A percentile compares a stretch with the other conserved stretches of the same genome.
These are phyloP conservation scores for Diplodus puntazzo DNA, from an alignment of 2,797 vertebrate genomes.

Conservation along the genomic window DNA sequence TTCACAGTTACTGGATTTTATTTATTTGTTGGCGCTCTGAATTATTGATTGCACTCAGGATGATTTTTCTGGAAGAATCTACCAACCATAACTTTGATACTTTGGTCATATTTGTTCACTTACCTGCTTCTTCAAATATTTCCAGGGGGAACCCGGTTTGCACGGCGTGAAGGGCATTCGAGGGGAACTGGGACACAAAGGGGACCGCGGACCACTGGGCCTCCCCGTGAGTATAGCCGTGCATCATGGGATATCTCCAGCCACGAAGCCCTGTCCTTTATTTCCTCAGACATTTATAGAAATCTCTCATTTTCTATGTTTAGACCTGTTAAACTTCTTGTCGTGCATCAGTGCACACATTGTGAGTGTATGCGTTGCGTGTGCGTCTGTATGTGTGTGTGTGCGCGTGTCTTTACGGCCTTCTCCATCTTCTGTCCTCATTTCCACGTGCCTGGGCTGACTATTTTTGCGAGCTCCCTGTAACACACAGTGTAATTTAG, in stretches of 20 bases:
- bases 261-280: conserved; percentile 13
- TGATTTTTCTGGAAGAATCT: no score
- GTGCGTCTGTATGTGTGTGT: conserved; percentile 4
- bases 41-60: no score
- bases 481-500: conserved; percentile 73
- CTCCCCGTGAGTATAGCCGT: conserved; percentile 95
- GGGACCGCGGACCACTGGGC: conserved; percentile 98
- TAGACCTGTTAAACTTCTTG: conserved; percentile 14
- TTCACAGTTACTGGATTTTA: no score
- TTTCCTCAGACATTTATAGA: conserved; percentile 17
- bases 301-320: conserved; percentile 14
- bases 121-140: not conserved
- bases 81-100: no score
- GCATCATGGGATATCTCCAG: conserved; percentile 36
- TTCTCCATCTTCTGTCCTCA: conserved; percentile 60
- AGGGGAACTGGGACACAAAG: conserved; percentile 97
- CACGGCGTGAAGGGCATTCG: conserved; percentile 96
- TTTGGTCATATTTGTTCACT: conserved; percentile 42
- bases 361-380: conserved; percentile 7
- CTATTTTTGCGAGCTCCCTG: conserved; percentile 59
- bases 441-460: conserved; percentile 69
- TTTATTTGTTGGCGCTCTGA: no score
- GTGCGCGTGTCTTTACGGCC: conserved; percentile 35
- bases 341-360: conserved; percentile 18
- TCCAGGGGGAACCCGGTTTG: conserved; percentile 94